A percentile compares a stretch with the other conserved stretches of the same genome.
Evolutionary conservation across 2,113 vertebrate genomes (phyloP).

Genomic region (Tragulus kanchil): DNA sequence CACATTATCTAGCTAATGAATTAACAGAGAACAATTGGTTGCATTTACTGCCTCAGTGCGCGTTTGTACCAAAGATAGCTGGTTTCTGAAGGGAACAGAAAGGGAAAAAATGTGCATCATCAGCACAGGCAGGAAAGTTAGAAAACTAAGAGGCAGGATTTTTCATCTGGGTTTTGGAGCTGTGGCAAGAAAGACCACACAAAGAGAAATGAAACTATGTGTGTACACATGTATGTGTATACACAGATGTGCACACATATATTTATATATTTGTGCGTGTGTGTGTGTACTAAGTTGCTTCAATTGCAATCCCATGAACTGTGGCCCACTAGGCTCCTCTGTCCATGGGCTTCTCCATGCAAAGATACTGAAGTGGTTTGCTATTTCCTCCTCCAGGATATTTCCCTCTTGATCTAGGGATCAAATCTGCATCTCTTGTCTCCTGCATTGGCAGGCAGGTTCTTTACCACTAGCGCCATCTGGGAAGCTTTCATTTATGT

Average conservation of each 20-base stretch:
- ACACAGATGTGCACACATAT: too few species aligned
- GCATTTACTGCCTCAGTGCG: neutral
- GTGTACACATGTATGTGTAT: neutral
- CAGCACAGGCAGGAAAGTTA: neutral
- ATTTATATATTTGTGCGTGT: too few species aligned
- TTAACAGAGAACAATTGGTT: conserved; percentile 63
- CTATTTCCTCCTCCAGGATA: too few species aligned
- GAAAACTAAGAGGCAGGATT: neutral
- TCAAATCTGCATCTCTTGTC: too few species aligned
- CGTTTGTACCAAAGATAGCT: conserved; percentile 15
- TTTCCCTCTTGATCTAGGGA: too few species aligned
- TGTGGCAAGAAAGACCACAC: neutral
- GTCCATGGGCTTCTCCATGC: too few species aligned
- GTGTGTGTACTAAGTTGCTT: too few species aligned
- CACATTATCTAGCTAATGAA: conserved; percentile 72
- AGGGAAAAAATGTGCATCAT: conserved; percentile 12
- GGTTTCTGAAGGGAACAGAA: conserved; percentile 15
- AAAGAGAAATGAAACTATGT: neutral
- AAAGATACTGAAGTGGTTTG: too few species aligned
- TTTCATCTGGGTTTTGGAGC: neutral
- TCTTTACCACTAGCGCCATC: too few species aligned
- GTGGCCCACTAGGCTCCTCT: too few species aligned
- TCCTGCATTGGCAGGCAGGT: too few species aligned
- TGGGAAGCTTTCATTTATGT: neutral
- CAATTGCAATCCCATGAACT: too few species aligned